Evolutionary conservation across 2,113 vertebrate genomes (phyloP), one percentile per base, ranked within the genome.

Genomic region (Poeciliopsis occidentalis): DNA sequence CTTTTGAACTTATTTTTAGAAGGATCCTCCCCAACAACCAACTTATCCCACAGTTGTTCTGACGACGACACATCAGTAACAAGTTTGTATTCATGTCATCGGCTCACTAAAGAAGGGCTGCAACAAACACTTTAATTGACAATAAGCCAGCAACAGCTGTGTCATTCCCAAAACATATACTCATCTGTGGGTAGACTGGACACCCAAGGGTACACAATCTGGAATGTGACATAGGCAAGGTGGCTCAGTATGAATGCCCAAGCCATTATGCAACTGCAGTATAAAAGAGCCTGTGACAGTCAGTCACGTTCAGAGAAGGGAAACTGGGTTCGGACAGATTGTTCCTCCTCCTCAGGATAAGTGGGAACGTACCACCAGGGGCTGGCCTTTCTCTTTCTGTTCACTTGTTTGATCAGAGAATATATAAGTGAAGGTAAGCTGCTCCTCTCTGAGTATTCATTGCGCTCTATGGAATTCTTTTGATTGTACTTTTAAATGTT

Each of bases 1-100:
- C 78, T 81, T 89, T 85, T 85, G 37, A 89, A 85, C 70, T 88
- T 94, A 93, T 94, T 93, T 92, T 90, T 91, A 86, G 92, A 79
- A 2, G 57, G 64, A 64, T 44, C 81, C 76, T 85, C 67, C 83
- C 51, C 81, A 78, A 83, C 89, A 82, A 86, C 77, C 1, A 41
- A 71, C 26, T 60, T 57, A 75, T 61, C 51, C 57, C 8, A 1
- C 54, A 70, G 65, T 70, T 61, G 44, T 44, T 64, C 54, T 51
- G 63, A 69, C 51, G 65, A 73, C 57, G 62, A 24, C 41, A 30
- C 44, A 64, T 17, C 3, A 60, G 31, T 62, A 47, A 69, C 44
- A 64, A 19, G 17, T 65, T 44, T 10, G 17, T 5, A 4, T 57
- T 27, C 12, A 30, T 37, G 68, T 64, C 69, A 66, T 66, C 57